Percentiles rank a stretch among this genome's conserved stretches.
Evolutionary conservation across 2,113 vertebrate genomes (phyloP).

Genomic region (Smithornis capensis): DNA sequence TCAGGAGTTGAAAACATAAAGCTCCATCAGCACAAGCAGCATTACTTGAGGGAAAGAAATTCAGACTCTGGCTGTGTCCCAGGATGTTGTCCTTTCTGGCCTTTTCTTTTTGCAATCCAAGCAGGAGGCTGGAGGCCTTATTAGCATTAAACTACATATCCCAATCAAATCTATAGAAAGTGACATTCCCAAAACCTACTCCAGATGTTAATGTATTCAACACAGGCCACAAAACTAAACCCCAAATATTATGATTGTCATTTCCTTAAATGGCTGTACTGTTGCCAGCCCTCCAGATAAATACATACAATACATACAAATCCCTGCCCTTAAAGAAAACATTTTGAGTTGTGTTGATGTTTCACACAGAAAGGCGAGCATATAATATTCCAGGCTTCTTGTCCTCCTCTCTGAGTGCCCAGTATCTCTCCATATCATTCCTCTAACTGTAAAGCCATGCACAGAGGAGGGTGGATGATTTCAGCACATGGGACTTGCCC

Average conservation of each 20-base stretch:
- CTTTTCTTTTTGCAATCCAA: not conserved
- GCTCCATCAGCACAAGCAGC: not conserved
- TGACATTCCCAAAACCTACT: not conserved
- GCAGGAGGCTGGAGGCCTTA: constrained; percentile 14
- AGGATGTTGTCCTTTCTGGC: not conserved
- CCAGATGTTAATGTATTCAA: not conserved
- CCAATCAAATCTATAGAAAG: not conserved
- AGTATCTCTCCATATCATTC: not conserved
- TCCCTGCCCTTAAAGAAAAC: not conserved
- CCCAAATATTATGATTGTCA: not conserved
- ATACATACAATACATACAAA: no score
- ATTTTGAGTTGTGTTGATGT: not conserved
- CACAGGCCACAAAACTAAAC: not conserved
- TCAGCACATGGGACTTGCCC: not conserved
- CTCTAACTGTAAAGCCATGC: not conserved
- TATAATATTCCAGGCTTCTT: not conserved
- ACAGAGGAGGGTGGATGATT: not conserved
- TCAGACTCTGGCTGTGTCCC: not conserved
- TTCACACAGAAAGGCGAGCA: not conserved
- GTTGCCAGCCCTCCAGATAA: not conserved
- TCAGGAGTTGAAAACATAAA: not conserved
- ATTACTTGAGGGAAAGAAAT: not conserved
- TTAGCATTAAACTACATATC: not conserved
- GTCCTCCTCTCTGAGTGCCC: not conserved
- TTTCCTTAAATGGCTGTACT: not conserved